A percentile compares a stretch with the other conserved stretches of the same genome.
Evolutionary conservation across 2,113 vertebrate genomes (phyloP).

Genomic region (Anser cygnoides): DNA sequence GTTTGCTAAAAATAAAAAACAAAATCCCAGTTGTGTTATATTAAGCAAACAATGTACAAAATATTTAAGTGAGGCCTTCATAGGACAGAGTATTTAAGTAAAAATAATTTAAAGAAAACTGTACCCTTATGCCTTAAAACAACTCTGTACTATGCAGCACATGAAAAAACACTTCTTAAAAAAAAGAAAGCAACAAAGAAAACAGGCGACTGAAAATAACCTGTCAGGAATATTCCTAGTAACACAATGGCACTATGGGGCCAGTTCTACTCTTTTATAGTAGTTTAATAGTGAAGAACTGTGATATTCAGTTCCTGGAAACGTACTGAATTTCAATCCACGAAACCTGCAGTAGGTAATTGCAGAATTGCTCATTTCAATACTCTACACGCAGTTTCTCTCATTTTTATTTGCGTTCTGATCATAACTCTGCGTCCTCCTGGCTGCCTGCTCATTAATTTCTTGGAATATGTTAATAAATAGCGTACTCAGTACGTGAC

Average conservation of each 20-base stretch:
- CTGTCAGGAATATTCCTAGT: neutral
- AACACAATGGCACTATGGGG: neutral
- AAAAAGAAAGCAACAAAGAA: neutral
- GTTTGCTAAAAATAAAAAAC: conserved; percentile 84
- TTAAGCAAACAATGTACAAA: neutral
- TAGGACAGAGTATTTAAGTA: neutral
- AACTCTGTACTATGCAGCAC: neutral
- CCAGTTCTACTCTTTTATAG: neutral
- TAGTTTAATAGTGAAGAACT: neutral
- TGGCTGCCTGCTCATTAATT: neutral
- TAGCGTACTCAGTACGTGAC: neutral
- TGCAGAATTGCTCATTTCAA: neutral
- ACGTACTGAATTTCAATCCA: neutral
- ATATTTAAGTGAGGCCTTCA: neutral
- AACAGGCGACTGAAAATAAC: neutral
- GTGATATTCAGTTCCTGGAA: neutral
- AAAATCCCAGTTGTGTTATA: conserved; percentile 34
- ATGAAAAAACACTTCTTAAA: neutral
- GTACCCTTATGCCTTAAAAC: neutral
- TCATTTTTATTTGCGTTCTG: neutral
- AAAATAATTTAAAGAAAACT: neutral
- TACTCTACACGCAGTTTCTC: neutral
- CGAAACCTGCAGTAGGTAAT: neutral
- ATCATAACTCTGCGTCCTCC: neutral
- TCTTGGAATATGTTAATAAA: neutral